Conservation (phyloP, 2,797 vertebrate genomes). For the Urosaurus nigricauda region DNA sequence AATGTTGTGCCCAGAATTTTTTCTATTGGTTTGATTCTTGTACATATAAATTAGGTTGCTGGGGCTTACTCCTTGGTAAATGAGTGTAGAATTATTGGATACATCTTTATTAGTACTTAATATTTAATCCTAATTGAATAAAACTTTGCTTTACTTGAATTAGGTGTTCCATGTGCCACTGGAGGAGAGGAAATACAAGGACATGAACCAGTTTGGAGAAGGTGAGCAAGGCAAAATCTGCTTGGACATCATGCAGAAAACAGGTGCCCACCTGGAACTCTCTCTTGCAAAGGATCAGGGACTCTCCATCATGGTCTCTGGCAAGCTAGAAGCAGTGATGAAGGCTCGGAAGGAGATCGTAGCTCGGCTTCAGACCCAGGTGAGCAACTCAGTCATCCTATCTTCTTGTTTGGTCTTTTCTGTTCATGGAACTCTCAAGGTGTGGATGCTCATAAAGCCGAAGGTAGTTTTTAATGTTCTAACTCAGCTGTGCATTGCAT, state of each 20-base stretch:
- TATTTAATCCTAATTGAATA: not conserved
- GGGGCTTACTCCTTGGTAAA: not conserved
- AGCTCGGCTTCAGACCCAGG: conserved; percentile 98
- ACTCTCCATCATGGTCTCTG: conserved; percentile 99
- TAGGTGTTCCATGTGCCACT: conserved; percentile 99
- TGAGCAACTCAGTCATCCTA: conserved; percentile 68
- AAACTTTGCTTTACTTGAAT: conserved; percentile 14
- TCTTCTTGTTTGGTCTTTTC: conserved; percentile 42
- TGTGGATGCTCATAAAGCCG: conserved; percentile 30
- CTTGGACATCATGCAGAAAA: conserved; percentile 99
- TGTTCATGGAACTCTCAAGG: conserved; percentile 50
- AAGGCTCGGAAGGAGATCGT: conserved; percentile 99
- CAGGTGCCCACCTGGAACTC: conserved; percentile 97
- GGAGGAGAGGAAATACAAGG: conserved; percentile 99
- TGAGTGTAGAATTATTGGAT: not conserved
- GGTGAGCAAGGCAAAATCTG: conserved; percentile 99
- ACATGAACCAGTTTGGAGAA: conserved; percentile 99
- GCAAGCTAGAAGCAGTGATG: conserved; percentile 98
- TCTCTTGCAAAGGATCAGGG: conserved; percentile 99
- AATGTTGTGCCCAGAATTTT: not conserved
- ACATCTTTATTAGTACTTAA: not conserved
- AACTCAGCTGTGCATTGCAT: conserved; percentile 52
- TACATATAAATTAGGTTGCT: not conserved
- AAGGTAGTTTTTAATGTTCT: conserved; percentile 61
- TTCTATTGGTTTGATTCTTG: not conserved